These are phyloP conservation scores for Loxodonta africana DNA, from an alignment of 2,113 vertebrate species.

Conservation along the genomic window DNA sequence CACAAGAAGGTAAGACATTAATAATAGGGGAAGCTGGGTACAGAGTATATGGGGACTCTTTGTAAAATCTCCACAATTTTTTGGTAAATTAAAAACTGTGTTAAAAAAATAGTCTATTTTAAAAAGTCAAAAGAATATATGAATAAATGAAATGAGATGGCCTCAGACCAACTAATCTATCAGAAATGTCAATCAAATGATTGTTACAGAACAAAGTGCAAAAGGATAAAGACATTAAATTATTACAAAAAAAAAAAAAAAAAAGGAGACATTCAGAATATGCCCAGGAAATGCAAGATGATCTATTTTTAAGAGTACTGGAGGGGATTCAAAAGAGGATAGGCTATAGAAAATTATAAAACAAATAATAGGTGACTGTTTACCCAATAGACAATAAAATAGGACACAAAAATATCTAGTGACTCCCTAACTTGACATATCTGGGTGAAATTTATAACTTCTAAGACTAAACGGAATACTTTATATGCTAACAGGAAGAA, in stretches of 20 bases:
- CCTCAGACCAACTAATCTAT: neutral
- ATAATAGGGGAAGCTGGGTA: neutral
- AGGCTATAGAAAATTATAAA: neutral
- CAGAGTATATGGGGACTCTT: neutral
- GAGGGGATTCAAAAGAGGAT: neutral
- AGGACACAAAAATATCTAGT: neutral
- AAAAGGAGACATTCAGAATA: neutral
- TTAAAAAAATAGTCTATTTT: neutral
- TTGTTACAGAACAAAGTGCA: neutral
- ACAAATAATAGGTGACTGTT: neutral
- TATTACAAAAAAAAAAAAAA: too few species aligned
- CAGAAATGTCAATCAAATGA: neutral
- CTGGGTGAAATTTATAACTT: neutral
- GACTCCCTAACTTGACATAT: neutral
- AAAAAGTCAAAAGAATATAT: neutral
- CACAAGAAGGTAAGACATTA: neutral
- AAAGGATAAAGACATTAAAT: neutral
- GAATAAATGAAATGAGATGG: neutral
- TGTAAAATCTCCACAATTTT: neutral
- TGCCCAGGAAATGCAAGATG: accelerated
- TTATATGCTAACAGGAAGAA: neutral
- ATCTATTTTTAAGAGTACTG: neutral
- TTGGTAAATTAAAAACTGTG: neutral
- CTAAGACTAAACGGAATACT: neutral
- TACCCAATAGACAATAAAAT: neutral